A percentile compares a stretch with the other conserved stretches of the same genome.
phyloP scores from a whole-genome alignment of 1,140 invertebrate species.

The Drosophila lini region DNA sequence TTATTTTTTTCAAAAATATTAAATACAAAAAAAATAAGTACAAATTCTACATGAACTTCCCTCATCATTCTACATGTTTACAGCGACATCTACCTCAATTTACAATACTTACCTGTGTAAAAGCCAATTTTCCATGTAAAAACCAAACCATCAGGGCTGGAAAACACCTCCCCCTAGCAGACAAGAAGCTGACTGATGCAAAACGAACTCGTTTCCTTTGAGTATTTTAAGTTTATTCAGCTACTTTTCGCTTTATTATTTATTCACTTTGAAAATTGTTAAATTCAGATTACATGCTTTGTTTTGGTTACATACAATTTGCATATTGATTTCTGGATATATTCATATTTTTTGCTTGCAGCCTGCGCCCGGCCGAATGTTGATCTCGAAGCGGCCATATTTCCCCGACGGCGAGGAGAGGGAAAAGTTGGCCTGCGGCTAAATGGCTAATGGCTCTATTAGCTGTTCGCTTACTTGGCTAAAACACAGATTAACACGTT shows the following conservation, averaged over 20 bases:
- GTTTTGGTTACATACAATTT: slow-evolving; percentile 70
- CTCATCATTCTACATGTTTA: background rate
- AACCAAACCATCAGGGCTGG: background rate
- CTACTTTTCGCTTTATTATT: slow-evolving; percentile 76
- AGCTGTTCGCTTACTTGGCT: slow-evolving; percentile 68
- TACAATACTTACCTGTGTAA: background rate
- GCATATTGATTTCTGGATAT: slow-evolving; percentile 64
- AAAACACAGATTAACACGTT: slow-evolving; percentile 81
- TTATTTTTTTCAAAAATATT: no score
- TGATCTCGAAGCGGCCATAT: slow-evolving; percentile 21
- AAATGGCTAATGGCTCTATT: slow-evolving; percentile 19
- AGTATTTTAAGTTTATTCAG: slow-evolving; percentile 51
- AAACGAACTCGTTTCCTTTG: background rate
- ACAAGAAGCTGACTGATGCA: slow-evolving; percentile 1
- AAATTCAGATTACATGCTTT: slow-evolving; percentile 80
- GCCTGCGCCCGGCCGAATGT: slow-evolving; percentile 28
- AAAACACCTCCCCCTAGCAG: background rate
- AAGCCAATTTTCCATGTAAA: background rate
- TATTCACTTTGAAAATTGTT: slow-evolving; percentile 80
- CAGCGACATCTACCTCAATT: background rate
- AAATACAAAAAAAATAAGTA: no score
- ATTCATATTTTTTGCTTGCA: slow-evolving; percentile 44
- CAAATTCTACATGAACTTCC: background rate
- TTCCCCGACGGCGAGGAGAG: slow-evolving; percentile 1
- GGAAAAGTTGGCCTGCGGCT: slow-evolving; percentile 9